These are phyloP conservation scores for Porites evermanni DNA, from an alignment of 92 coral and sea anemone species.

Conservation along the genomic window DNA sequence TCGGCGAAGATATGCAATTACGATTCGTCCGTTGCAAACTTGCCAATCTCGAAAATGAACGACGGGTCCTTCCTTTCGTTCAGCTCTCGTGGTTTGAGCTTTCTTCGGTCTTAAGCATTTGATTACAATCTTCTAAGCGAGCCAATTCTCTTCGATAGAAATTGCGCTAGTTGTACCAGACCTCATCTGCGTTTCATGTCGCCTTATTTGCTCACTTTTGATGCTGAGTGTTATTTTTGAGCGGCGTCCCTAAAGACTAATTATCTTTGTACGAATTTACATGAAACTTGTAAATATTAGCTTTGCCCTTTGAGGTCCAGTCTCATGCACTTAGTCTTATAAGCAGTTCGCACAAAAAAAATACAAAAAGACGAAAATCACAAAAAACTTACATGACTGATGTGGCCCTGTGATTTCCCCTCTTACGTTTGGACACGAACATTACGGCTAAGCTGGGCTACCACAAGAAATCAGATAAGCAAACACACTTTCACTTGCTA, in stretches of 20 bases:
- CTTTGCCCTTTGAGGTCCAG: neutral
- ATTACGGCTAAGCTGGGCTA: neutral
- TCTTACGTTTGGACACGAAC: conserved; percentile 25
- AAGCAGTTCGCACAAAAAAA: neutral
- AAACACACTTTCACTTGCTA: neutral
- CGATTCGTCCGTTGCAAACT: neutral
- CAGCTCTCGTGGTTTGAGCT: neutral
- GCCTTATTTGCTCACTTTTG: conserved; percentile 1
- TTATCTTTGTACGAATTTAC: conserved; percentile 17
- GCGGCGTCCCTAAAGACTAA: conserved; percentile 21
- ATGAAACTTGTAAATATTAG: conserved; percentile 23
- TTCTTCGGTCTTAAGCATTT: neutral
- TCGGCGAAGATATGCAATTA: conserved; percentile 10
- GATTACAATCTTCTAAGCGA: neutral
- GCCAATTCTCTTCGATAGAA: neutral
- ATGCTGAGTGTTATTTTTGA: conserved; percentile 7
- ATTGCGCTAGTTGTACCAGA: neutral
- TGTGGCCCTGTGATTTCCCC: neutral
- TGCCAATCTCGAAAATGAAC: neutral
- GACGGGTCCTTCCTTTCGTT: neutral
- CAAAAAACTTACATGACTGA: conserved; percentile 8
- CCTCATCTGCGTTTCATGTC: neutral
- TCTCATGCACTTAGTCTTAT: too few relatives aligned
- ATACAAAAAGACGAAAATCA: too few relatives aligned
- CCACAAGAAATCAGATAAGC: neutral